phyloP scores from a whole-genome alignment of 2,797 vertebrate species.

The Molossus alvarezi region DNA sequence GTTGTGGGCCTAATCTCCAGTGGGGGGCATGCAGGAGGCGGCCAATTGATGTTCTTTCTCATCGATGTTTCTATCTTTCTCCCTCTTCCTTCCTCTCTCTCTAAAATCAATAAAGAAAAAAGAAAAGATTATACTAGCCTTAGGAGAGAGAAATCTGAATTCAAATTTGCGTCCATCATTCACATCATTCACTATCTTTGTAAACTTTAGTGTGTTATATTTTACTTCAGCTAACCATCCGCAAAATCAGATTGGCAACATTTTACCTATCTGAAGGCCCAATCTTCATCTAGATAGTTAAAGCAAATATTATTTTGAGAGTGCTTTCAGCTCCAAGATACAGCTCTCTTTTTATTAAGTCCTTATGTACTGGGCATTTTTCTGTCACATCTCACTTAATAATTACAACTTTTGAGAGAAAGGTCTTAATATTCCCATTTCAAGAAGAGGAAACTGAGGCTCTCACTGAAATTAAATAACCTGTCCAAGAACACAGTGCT shows the following conservation, averaged over 20 bases:
- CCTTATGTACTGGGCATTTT: background rate
- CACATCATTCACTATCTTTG: background rate
- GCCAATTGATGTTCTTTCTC: too few species aligned
- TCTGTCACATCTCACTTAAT: conserved; percentile 15
- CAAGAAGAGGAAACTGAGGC: conserved; percentile 24
- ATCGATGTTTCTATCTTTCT: too few species aligned
- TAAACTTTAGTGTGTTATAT: conserved; percentile 51
- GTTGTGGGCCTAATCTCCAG: too few species aligned
- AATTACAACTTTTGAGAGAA: background rate
- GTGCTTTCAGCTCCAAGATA: background rate
- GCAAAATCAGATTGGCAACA: conserved; percentile 30
- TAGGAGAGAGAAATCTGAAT: background rate
- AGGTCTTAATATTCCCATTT: conserved; percentile 41
- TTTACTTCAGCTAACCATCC: background rate
- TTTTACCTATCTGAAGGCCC: background rate
- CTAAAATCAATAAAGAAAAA: too few species aligned
- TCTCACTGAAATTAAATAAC: conserved; percentile 49
- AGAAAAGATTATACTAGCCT: background rate
- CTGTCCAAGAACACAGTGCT: background rate
- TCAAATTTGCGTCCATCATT: background rate
- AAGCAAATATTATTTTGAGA: conserved; percentile 18
- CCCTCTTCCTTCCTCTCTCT: too few species aligned
- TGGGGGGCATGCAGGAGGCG: too few species aligned
- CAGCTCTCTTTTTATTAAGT: conserved; percentile 38
- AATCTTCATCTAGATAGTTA: background rate